phyloP scores from a whole-genome alignment of 2,888 invertebrate species.

The Cephus runcator region DNA sequence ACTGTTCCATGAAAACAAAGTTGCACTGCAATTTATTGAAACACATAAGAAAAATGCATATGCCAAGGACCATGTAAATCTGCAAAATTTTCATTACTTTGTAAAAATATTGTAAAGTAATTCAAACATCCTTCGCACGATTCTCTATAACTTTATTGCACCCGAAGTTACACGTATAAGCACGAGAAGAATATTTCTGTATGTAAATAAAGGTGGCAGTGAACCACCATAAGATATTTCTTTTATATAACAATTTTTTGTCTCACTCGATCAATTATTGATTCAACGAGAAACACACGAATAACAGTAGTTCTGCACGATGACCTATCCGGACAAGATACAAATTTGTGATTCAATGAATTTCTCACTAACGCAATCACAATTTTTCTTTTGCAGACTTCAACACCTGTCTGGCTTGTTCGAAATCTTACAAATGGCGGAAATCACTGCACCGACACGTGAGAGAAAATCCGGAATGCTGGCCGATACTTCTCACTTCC shows the following conservation, averaged over 20 bases:
- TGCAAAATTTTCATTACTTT: not conserved
- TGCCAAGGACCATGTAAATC: not conserved
- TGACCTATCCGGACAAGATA: not conserved
- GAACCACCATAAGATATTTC: not conserved
- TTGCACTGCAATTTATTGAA: constrained; percentile 58
- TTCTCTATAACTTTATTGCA: not conserved
- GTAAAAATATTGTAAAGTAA: not conserved
- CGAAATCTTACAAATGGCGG: constrained; percentile 63
- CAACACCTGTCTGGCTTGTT: constrained; percentile 57
- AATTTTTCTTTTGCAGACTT: constrained; percentile 52
- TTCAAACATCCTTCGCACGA: not conserved
- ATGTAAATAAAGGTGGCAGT: constrained; percentile 4
- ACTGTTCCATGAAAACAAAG: constrained; percentile 57
- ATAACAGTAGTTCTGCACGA: constrained; percentile 4
- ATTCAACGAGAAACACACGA: not conserved
- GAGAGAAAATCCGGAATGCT: constrained; percentile 58
- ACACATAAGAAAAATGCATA: constrained; percentile 51
- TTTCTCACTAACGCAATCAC: not conserved
- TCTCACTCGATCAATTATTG: not conserved
- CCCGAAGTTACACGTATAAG: not conserved
- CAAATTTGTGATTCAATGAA: not conserved
- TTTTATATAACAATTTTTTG: not conserved
- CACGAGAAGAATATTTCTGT: not conserved
- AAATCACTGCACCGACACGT: constrained; percentile 62
- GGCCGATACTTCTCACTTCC: constrained; percentile 56